These are phyloP conservation scores for Dipus sagitta DNA, from an alignment of 2,797 vertebrate genomes.

Conservation along the genomic window DNA sequence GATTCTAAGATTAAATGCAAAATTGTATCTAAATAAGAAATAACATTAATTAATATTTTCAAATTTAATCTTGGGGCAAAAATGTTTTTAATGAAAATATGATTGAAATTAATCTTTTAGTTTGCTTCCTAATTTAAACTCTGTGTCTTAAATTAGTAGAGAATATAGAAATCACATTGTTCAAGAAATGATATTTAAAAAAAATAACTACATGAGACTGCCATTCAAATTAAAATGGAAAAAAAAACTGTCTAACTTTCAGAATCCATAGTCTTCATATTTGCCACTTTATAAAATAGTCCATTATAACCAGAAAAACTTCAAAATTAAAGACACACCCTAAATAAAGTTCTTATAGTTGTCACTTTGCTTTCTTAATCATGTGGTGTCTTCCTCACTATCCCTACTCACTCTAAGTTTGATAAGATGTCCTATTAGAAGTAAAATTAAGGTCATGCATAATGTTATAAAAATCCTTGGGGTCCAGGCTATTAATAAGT, in stretches of 20 bases:
- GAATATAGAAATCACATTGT: slow-evolving; percentile 64
- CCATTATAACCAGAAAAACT: slow-evolving; percentile 59
- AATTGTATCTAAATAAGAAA: slow-evolving; percentile 81
- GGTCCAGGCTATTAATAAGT: slow-evolving; percentile 43
- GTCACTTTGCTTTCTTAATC: slow-evolving; percentile 26
- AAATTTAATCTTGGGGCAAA: slow-evolving; percentile 77
- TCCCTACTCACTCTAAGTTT: slow-evolving; percentile 67
- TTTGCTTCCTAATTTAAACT: slow-evolving; percentile 75
- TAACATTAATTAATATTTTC: slow-evolving; percentile 72
- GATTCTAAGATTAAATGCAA: slow-evolving; percentile 80
- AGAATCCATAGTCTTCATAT: slow-evolving; percentile 72
- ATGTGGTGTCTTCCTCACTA: not conserved
- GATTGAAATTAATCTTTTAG: slow-evolving; percentile 78
- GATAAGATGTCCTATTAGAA: slow-evolving; percentile 63
- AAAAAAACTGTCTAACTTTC: slow-evolving; percentile 75
- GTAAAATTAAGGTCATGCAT: slow-evolving; percentile 56
- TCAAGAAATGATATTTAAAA: slow-evolving; percentile 54
- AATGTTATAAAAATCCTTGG: slow-evolving; percentile 66
- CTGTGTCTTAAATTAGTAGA: slow-evolving; percentile 65
- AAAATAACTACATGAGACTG: slow-evolving; percentile 56
- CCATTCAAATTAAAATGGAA: slow-evolving; percentile 59
- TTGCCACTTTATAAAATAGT: slow-evolving; percentile 78
- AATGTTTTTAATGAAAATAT: slow-evolving; percentile 76
- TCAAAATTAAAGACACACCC: slow-evolving; percentile 32
- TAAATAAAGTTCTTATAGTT: slow-evolving; percentile 61